Evolutionary conservation across 2,113 vertebrate genomes (phyloP), one percentile per base, ranked within the genome.

Genomic region (Indicator maculatus): DNA sequence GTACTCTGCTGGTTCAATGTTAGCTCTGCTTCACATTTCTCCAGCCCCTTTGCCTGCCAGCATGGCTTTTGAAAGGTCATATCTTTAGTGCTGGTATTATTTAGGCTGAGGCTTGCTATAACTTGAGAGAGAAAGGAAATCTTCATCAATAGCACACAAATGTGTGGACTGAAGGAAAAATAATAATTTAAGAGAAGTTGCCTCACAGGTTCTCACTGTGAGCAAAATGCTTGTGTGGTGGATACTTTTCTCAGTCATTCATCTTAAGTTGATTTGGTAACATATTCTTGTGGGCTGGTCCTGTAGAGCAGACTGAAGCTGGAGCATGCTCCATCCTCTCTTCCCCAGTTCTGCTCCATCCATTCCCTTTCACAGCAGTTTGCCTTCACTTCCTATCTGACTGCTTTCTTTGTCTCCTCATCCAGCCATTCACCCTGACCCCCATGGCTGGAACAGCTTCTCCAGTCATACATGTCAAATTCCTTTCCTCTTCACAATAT

Each of bases 151-250:
- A 56, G 63, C 59, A 30, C 2, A 3, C 58, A 63, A 60, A 78
- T 59, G 20, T 23, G n/a, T 28, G n/a, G 36, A 53, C 47, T 74
- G 47, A 36, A 61, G 41, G 72, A 59, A 64, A 59, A 83, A 38
- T 0, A 8, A 31, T 27, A 1, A 31, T 90, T 47, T 13, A 53
- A 76, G 31, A 14, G 39, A 28, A 65, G 13, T 1, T 47, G 41
- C 12, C 8, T 50, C 19, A 9, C 5, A 0, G 23, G 50, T 45
- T 15, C 13, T 14, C 20, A 63, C 52, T 31, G 8, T 0, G 23
- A 3, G 19, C 0, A 0, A 14, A 28, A 12, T 15, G 4, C 17
- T 53, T 12, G 13, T 36, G n/a, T 0, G 0, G 5, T 6, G 12
- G 52, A 18, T 70, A 12, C 28, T 79, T 72, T 61, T 17, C 56